Base-by-base conservation (phyloP, 2,797 vertebrate species). In the Alfaro cultratus region DNA sequence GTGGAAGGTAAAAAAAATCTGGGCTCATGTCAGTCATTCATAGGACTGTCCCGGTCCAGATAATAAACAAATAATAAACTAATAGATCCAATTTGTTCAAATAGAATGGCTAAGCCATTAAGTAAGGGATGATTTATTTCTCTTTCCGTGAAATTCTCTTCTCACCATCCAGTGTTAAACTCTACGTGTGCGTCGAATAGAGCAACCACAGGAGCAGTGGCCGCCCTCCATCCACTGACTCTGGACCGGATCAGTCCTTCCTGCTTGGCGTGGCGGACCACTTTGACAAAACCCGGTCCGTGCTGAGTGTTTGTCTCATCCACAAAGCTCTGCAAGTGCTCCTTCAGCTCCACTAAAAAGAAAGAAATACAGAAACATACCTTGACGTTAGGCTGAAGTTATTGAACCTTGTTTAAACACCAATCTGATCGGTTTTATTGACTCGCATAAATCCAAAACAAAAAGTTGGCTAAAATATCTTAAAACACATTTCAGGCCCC, bases 101-200 rank as follows among this genome's bases (percentile, higher is more conserved):
- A 46, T n/a, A 71, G 15, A 71, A 46, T 1, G 26, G n/a, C 7
- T 29, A 15, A 29, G 13, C 41, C 13, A 45, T n/a, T n/a, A 71
- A 55, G n/a, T 12, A 26, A 39, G 41, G 15, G 4, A 67, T 41
- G 36, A 68, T 68, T 41, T 26, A 11, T 26, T 41, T 23, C 18
- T 11, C 11, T 41, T 15, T 0, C 45, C 29, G 2, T 23, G 1
- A 62, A 82, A 23, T 1, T 7, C 13, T 39, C 76, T 67, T 92
- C 97, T 84, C 94, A 99, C 98, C 98, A 99, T 77, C 97, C 97
- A 47, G 95, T 95, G 57, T 95, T 99, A 94, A 99, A 99, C 89
- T 99, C 98, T 85, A 99, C 98, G 0, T 99, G 98, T 34, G 98
- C 97, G 64, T 99, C 98, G 0, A 99, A 99, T 78, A 99, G 96